Evolutionary conservation across 2,113 vertebrate species (phyloP).

Genomic region (Neogobius melanostomus): DNA sequence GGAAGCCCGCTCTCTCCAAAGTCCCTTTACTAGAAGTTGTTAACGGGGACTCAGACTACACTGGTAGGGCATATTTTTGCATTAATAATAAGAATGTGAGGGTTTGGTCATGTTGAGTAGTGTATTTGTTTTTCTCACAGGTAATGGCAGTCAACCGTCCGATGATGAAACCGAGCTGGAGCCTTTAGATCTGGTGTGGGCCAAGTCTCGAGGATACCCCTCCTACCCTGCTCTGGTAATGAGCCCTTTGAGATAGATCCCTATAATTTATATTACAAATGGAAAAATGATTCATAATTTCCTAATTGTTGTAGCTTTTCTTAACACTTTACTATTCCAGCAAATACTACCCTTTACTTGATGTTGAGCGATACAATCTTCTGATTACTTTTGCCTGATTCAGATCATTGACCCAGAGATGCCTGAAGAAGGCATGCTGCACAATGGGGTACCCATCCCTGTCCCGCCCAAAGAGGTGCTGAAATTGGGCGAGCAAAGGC

Average conservation of each 20-base stretch:
- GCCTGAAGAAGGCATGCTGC: slow-evolving; percentile 92
- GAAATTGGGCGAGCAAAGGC: slow-evolving; percentile 88
- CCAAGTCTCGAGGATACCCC: slow-evolving; percentile 96
- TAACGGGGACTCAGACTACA: slow-evolving; percentile 89
- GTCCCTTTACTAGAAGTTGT: slow-evolving; percentile 87
- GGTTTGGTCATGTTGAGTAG: background rate
- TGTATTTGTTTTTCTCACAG: slow-evolving; percentile 55
- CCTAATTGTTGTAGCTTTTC: too few species aligned
- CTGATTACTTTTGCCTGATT: background rate
- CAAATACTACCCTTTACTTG: background rate
- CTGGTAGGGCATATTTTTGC: slow-evolving; percentile 48
- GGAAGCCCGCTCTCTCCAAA: slow-evolving; percentile 94
- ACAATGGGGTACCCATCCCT: slow-evolving; percentile 96
- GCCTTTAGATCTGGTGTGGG: slow-evolving; percentile 95
- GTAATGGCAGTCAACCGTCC: slow-evolving; percentile 80
- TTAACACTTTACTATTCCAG: background rate
- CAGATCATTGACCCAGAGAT: slow-evolving; percentile 97
- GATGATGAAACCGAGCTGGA: slow-evolving; percentile 87
- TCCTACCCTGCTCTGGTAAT: slow-evolving; percentile 97
- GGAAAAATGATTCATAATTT: too few species aligned
- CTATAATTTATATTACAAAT: too few species aligned
- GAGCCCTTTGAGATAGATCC: background rate
- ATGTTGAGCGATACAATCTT: background rate
- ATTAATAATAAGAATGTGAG: too few species aligned
- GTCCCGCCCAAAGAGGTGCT: slow-evolving; percentile 94